Conservation (phyloP, 2,113 vertebrate genomes). For the Pristiophorus japonicus region DNA sequence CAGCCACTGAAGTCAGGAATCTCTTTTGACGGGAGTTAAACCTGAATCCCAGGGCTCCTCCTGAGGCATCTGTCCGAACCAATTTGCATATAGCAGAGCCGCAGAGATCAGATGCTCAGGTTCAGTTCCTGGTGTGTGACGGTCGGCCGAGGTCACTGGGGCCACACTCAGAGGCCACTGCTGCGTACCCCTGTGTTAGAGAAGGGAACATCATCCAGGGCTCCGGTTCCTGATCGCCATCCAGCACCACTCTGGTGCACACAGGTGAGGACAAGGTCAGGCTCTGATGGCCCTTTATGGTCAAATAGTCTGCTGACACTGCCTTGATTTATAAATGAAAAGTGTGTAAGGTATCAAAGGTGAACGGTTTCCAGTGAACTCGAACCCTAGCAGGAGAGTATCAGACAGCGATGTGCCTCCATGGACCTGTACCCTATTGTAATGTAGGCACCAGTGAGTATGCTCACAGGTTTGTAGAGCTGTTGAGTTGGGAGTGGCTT, state of each 20-base stretch:
- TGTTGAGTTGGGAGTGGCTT: too few species aligned
- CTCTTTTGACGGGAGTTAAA: neutral
- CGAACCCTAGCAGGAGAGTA: neutral
- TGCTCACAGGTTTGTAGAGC: too few species aligned
- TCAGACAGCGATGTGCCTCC: neutral
- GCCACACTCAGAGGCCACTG: neutral
- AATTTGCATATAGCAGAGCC: neutral
- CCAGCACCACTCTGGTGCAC: neutral
- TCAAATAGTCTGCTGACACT: too few species aligned
- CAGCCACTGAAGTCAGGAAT: neutral
- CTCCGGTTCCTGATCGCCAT: neutral
- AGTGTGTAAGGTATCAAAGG: neutral
- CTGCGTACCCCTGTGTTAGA: neutral
- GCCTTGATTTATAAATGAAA: too few species aligned
- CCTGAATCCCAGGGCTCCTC: neutral
- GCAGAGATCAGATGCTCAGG: neutral
- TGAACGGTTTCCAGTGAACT: neutral
- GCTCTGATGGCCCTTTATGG: neutral
- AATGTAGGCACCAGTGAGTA: too few species aligned
- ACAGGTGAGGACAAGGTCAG: neutral
- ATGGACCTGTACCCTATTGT: neutral
- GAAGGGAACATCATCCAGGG: neutral
- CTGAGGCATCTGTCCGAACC: neutral
- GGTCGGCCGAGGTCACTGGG: neutral
- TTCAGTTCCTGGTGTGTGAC: neutral